Percentiles rank a stretch among this genome's conserved stretches.
Conservation (phyloP, 2,888 invertebrate genomes). For the Zygothrica quintamaculata region DNA sequence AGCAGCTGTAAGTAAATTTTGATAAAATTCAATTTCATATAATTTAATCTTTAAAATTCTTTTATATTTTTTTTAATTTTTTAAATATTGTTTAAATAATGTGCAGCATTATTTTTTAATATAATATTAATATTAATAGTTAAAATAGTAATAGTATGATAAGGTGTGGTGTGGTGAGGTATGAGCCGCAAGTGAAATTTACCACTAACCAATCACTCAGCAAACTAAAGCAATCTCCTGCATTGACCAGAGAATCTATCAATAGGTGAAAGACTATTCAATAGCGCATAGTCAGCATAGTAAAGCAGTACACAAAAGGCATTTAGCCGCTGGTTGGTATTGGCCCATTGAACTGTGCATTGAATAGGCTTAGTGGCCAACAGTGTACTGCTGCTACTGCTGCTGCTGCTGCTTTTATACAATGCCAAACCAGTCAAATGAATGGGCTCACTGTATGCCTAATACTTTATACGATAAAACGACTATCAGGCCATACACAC, state of each 20-base stretch:
- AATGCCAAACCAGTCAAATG: conserved; percentile 36
- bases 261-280: conserved; percentile 65
- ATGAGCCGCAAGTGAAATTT: conserved; percentile 49
- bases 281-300: conserved; percentile 34
- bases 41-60: too few relatives aligned
- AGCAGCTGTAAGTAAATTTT: too few relatives aligned
- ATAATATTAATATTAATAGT: too few relatives aligned
- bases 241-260: conserved; percentile 37
- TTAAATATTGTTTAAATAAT: too few relatives aligned
- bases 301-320: conserved; percentile 61
- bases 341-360: conserved; percentile 60
- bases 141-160: too few relatives aligned
- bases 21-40: too few relatives aligned
- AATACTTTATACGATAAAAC: conserved; percentile 21
- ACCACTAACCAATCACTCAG: conserved; percentile 47
- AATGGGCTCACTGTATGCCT: conserved; percentile 44
- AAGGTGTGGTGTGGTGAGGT: too few relatives aligned
- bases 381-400: too few relatives aligned
- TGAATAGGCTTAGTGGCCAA: conserved; percentile 58
- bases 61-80: too few relatives aligned
- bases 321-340: conserved; percentile 74
- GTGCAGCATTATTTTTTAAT: too few relatives aligned
- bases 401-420: too few relatives aligned
- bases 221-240: conserved; percentile 12
- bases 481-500: background rate